These are phyloP conservation scores for Melanotaenia maccullochi DNA, from an alignment of 2,797 vertebrate species.

Conservation along the genomic window DNA sequence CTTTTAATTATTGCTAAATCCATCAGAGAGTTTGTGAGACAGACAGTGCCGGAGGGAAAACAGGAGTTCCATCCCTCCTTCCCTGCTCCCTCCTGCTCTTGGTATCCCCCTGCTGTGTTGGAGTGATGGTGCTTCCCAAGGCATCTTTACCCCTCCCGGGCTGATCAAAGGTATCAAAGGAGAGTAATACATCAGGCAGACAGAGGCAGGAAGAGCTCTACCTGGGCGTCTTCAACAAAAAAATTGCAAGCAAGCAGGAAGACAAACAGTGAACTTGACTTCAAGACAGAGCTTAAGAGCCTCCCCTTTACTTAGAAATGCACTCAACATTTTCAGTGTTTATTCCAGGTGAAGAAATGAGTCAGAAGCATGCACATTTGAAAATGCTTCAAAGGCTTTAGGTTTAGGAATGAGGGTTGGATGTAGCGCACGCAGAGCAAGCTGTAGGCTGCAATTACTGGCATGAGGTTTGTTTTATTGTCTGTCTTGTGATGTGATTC, in stretches of 20 bases:
- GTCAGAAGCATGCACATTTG: conserved; percentile 17
- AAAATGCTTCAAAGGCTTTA: conserved; percentile 50
- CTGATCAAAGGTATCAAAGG: conserved; percentile 73
- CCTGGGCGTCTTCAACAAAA: conserved; percentile 36
- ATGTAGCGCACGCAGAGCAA: conserved; percentile 27
- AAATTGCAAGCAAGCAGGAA: conserved; percentile 53
- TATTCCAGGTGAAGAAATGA: conserved; percentile 22
- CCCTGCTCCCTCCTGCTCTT: conserved; percentile 51
- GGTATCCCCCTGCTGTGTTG: conserved; percentile 54
- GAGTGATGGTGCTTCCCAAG: conserved; percentile 60
- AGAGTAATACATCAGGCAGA: conserved; percentile 49
- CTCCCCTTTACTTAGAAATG: conserved; percentile 21
- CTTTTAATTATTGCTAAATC: conserved; percentile 55
- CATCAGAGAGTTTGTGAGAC: conserved; percentile 31
- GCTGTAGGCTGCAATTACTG: conserved; percentile 20
- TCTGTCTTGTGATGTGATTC: conserved; percentile 19
- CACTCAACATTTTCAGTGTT: conserved; percentile 28
- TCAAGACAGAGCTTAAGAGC: conserved; percentile 39
- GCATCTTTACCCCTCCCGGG: conserved; percentile 57
- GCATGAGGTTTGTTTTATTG: conserved; percentile 42
- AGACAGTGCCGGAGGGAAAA: conserved; percentile 50
- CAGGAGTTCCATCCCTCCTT: conserved; percentile 51
- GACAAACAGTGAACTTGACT: conserved; percentile 61
- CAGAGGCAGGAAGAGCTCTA: conserved; percentile 49
- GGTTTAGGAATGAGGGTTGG: conserved; percentile 13